Evolutionary conservation across 2,797 vertebrate species (phyloP).

Genomic region (Microctenopoma steveboyesi): DNA sequence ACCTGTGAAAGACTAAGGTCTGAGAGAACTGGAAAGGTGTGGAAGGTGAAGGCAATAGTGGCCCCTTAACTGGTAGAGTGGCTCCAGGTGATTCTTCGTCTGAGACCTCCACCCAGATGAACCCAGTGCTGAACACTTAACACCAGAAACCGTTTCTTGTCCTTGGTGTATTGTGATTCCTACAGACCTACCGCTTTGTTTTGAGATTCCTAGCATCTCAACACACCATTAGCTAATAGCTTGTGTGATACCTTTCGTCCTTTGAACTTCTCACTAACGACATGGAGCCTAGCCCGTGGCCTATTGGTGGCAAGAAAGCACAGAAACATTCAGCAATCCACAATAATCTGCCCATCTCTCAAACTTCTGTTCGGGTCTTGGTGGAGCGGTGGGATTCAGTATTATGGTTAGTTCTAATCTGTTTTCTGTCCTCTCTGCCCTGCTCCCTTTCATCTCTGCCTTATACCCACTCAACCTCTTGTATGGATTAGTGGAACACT

Average conservation of each 20-base stretch:
- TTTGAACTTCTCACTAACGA: conserved; percentile 30
- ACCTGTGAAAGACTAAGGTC: too few relatives aligned
- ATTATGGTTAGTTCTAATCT: conserved; percentile 67
- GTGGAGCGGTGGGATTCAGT: conserved; percentile 36
- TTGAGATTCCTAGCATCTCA: conserved; percentile 17
- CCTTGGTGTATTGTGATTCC: not conserved
- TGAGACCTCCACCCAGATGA: too few relatives aligned
- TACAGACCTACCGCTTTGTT: conserved; percentile 4
- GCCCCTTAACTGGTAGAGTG: too few relatives aligned
- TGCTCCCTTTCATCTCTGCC: conserved; percentile 55
- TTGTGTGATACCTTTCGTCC: conserved; percentile 33
- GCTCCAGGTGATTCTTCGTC: too few relatives aligned
- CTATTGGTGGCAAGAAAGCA: conserved; percentile 24
- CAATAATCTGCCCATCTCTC: conserved; percentile 63
- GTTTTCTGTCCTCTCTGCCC: conserved; percentile 55
- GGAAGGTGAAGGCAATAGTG: too few relatives aligned
- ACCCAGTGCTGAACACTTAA: not conserved
- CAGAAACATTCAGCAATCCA: conserved; percentile 40
- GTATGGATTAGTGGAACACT: conserved; percentile 59
- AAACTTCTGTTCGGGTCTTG: conserved; percentile 26
- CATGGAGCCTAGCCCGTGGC: conserved; percentile 13
- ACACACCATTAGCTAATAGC: conserved; percentile 5
- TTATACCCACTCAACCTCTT: conserved; percentile 51
- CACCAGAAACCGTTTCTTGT: not conserved
- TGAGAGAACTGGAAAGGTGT: too few relatives aligned